Conservation (phyloP, 2,113 vertebrate species). For the Ciconia stormi region DNA sequence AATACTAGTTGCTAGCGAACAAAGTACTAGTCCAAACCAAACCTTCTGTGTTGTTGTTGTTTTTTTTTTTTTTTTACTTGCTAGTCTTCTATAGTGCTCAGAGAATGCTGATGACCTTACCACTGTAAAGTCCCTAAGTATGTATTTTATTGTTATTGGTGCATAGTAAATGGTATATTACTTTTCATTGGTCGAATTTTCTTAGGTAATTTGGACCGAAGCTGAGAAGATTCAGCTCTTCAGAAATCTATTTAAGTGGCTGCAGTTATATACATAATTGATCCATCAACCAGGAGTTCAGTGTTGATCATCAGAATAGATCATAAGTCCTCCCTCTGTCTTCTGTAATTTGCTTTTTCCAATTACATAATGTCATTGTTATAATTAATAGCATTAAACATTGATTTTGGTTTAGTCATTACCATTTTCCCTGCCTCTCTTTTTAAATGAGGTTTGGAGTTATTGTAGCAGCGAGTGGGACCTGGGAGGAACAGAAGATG, state of each 20-base stretch:
- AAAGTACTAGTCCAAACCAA: background rate
- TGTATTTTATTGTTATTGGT: background rate
- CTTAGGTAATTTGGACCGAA: background rate
- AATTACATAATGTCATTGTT: constrained; percentile 9
- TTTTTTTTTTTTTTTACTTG: background rate
- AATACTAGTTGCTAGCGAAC: background rate
- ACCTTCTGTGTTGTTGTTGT: background rate
- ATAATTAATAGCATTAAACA: background rate
- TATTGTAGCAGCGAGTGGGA: background rate
- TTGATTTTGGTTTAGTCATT: background rate
- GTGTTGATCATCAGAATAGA: background rate
- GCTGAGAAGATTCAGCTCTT: constrained; percentile 28
- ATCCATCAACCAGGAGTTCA: constrained; percentile 9
- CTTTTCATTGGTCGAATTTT: constrained; percentile 9
- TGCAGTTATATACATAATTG: constrained; percentile 30
- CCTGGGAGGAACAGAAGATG: background rate
- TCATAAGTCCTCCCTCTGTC: background rate
- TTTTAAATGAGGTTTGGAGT: background rate
- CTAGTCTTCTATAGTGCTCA: background rate
- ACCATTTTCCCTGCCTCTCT: background rate
- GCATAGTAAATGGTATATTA: background rate
- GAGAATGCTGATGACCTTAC: background rate
- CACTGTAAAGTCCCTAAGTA: background rate
- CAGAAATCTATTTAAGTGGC: constrained; percentile 27
- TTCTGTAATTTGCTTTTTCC: constrained; percentile 24